Conservation (phyloP, 2,888 invertebrate species). For the Dynastes tityus region DNA sequence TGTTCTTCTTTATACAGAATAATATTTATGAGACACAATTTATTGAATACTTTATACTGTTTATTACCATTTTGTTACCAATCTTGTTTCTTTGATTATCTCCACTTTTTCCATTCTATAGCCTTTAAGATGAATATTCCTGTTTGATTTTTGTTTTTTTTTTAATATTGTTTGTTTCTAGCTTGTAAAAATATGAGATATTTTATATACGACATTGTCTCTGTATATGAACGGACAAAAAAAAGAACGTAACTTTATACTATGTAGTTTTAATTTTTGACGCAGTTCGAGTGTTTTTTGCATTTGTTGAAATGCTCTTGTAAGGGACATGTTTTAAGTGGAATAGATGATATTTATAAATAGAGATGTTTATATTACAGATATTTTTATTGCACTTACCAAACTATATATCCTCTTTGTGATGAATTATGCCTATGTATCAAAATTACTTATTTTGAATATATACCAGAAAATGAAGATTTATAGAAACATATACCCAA, state of each 20-base stretch:
- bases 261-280: conserved; percentile 47
- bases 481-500: conserved; percentile 32
- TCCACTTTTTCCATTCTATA: conserved; percentile 52
- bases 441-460: conserved; percentile 38
- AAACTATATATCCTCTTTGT: conserved; percentile 35
- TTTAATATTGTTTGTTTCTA: conserved; percentile 35
- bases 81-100: conserved; percentile 51
- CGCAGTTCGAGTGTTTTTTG: conserved; percentile 36
- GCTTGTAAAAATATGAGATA: conserved; percentile 42
- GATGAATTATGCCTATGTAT: conserved; percentile 40
- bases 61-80: conserved; percentile 58
- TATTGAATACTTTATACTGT: conserved; percentile 48
- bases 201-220: conserved; percentile 39
- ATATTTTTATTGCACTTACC: conserved; percentile 45
- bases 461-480: conserved; percentile 16
- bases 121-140: conserved; percentile 52
- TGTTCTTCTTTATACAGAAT: conserved; percentile 43
- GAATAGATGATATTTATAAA: conserved; percentile 49
- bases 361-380: conserved; percentile 51
- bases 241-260: conserved; percentile 34
- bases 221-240: conserved; percentile 30
- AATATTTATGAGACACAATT: conserved; percentile 41
- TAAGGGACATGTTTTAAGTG: conserved; percentile 48
- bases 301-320: conserved; percentile 41
- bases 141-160: conserved; percentile 53